Evolutionary conservation across 2,888 invertebrate genomes (phyloP).

Genomic region (Pristionchus arcanus): DNA sequence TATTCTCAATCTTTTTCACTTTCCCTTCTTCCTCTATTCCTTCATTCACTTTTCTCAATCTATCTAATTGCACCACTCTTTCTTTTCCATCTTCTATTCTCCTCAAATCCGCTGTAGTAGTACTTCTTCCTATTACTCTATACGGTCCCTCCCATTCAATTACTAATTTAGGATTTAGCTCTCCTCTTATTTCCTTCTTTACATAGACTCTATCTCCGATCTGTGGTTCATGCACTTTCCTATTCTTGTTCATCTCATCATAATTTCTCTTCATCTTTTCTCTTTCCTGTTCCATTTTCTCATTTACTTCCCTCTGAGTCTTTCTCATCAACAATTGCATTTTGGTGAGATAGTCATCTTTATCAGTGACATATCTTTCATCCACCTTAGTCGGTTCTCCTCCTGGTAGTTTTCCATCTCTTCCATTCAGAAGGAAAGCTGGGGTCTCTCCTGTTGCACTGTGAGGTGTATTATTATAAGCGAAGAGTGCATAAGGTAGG

Average conservation of each 20-base stretch:
- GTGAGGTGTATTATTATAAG: conserved; percentile 6
- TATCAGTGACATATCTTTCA: not conserved
- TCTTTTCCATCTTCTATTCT: not conserved
- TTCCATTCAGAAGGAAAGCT: not conserved
- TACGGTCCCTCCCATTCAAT: not conserved
- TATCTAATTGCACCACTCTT: not conserved
- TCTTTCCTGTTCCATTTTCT: conserved; percentile 12
- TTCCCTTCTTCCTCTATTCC: not conserved
- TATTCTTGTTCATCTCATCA: not conserved
- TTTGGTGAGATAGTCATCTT: not conserved
- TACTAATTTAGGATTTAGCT: not conserved
- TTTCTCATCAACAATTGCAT: not conserved
- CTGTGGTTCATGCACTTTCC: not conserved
- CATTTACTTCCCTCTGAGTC: not conserved
- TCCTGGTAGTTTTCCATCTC: conserved; percentile 13
- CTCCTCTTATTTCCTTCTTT: not conserved
- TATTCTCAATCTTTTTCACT: not conserved
- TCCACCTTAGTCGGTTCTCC: not conserved
- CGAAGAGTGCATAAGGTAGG: not conserved
- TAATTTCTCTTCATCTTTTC: not conserved
- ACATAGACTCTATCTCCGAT: conserved; percentile 15
- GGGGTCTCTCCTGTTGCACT: not conserved
- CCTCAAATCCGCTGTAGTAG: not conserved
- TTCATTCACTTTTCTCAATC: not conserved
- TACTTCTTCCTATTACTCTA: not conserved